Conservation (phyloP, 2,888 invertebrate genomes). For the Lysandra coridon region DNA sequence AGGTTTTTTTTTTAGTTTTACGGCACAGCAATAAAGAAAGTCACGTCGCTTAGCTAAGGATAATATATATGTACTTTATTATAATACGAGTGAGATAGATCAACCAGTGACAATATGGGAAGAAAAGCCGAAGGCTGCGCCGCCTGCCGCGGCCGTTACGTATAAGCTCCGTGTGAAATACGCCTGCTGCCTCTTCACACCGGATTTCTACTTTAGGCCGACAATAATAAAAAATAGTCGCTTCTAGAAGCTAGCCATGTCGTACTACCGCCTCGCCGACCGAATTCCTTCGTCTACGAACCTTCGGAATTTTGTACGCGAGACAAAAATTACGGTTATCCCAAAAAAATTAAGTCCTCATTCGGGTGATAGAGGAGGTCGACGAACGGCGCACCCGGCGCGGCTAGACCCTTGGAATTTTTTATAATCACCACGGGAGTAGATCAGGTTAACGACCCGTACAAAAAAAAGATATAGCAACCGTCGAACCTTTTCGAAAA, state of each 20-base stretch:
- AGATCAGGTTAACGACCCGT: slow-evolving; percentile 22
- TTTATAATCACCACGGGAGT: slow-evolving; percentile 30
- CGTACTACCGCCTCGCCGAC: neutral
- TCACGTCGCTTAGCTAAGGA: neutral
- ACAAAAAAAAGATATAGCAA: slow-evolving; percentile 28
- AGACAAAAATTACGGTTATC: slow-evolving; percentile 20
- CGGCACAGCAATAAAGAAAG: neutral
- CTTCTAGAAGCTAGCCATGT: neutral
- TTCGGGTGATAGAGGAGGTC: slow-evolving; percentile 9
- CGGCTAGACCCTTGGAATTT: slow-evolving; percentile 27
- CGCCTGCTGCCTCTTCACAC: slow-evolving; percentile 14
- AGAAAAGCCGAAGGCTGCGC: neutral
- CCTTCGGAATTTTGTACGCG: slow-evolving; percentile 14
- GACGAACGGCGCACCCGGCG: slow-evolving; percentile 19
- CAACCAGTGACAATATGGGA: neutral
- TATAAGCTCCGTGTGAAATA: slow-evolving; percentile 28
- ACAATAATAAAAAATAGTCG: neutral
- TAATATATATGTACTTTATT: neutral
- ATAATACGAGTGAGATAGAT: neutral
- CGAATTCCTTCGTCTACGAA: slow-evolving; percentile 10
- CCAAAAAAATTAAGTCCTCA: slow-evolving; percentile 19
- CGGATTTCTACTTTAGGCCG: slow-evolving; percentile 21
- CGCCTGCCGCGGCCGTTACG: slow-evolving; percentile 8
- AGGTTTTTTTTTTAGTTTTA: neutral
- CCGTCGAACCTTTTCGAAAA: slow-evolving; percentile 27